phyloP scores from a whole-genome alignment of 2,888 invertebrate species.

The Agriopis marginaria region DNA sequence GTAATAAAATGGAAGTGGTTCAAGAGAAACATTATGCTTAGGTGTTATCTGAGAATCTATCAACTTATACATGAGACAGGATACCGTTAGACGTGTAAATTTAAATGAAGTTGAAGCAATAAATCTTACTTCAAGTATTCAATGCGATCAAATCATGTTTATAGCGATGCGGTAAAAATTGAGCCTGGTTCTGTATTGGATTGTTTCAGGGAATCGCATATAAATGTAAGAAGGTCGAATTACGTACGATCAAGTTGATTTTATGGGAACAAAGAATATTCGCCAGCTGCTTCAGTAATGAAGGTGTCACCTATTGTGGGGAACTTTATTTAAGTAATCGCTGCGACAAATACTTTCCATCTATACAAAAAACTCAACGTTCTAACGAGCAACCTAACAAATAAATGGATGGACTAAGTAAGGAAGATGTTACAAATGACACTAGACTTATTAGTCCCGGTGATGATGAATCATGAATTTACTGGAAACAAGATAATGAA shows the following conservation, averaged over 20 bases:
- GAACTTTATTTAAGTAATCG: not conserved
- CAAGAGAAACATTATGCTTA: constrained; percentile 22
- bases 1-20: constrained; percentile 20
- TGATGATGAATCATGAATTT: constrained; percentile 15
- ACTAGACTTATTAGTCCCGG: constrained; percentile 19
- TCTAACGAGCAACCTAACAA: not conserved
- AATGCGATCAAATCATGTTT: constrained; percentile 24
- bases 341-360: not conserved
- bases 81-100: constrained; percentile 21
- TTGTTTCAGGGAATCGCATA: constrained; percentile 15
- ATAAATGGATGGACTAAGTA: not conserved
- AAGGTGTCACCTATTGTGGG: too few relatives aligned
- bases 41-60: constrained; percentile 21
- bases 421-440: constrained; percentile 19
- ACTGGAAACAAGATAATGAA: constrained; percentile 3
- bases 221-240: not conserved
- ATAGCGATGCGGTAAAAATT: constrained; percentile 14
- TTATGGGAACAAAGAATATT: not conserved
- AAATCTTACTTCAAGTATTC: constrained; percentile 17
- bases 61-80: constrained; percentile 17
- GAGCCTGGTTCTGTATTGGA: constrained; percentile 5
- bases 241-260: constrained; percentile 4
- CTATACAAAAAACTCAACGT: not conserved
- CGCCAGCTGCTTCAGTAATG: too few relatives aligned
- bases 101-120: constrained; percentile 27